Base-by-base conservation (phyloP, 2,797 vertebrate genomes). In the Coendou prehensilis region DNA sequence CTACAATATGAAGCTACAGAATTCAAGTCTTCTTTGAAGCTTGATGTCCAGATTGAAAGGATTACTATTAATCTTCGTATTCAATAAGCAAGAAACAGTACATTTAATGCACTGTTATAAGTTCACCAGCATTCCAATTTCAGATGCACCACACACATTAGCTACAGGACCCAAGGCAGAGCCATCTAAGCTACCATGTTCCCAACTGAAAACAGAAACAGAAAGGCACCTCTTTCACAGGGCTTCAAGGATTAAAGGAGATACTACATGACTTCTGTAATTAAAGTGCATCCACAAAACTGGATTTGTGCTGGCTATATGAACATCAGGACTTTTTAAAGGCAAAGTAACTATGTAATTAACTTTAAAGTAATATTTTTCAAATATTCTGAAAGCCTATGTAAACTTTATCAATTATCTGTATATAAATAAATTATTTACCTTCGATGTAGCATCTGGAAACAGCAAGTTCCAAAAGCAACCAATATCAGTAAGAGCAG, bases 401-500 rank as follows among this genome's bases (percentile, higher is more conserved):
- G 57, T 69, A 75, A 96, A 73, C 15, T 8, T 54, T 63, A 83
- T 87, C 54, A 82, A 73, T 75, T 85, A 14, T 91, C 22, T 89
- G 11, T 56, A 41, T 13, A 61, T 28, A 79, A 28, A 89, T 81
- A 41, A 79, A n/a, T 57, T 84, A 83, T 91, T 98, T 98, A 99
- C 99, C 99, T 99, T 98, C 98, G 99, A 98, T 99, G 99, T 69
- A 99, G 93, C 99, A 99, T 99, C 99, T 99, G 99, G 97, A 99
- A 99, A 98, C 99, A 99, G 98, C 99, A 99, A 9, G 99, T 99
- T 93, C 99, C 99, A 94, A 99, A 99, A 97, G 99, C 99, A 98
- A 99, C 99, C 96, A 99, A 97, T 98, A 99, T 99, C 98, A 99
- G 98, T 97, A 99, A 98, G 83, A 99, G 98, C 89, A 99, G 98